Evolutionary conservation across 2,797 vertebrate genomes (phyloP), one percentile per base, ranked within the genome.

Genomic region (Danio tinwini): DNA sequence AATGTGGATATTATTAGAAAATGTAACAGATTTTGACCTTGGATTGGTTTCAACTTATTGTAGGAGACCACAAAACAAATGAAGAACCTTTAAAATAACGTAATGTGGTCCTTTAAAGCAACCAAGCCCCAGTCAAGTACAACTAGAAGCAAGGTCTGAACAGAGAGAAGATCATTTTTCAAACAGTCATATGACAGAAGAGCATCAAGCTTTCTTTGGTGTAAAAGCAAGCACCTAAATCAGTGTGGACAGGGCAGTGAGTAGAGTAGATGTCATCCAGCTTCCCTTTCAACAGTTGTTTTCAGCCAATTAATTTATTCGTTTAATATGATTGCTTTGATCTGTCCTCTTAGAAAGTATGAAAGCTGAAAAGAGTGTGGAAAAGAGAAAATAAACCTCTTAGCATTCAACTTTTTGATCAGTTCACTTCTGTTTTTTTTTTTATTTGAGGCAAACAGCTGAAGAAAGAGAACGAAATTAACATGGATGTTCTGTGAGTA

Each of bases 281-380:
- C 45, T 65, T 67, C 3, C 56, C 59, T 68, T 84, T 64, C 44
- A 61, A 63, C 68, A 72, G 49, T 40, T 81, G 39, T 72, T 49
- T 75, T 76, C 81, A 86, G 85, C 72, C 82, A 65, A 70, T 72
- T 88, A 44, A 85, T 81, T 81, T 88, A 85, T 88, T 88, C 37
- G 55, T 76, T 82, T 82, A 80, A 40, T 84, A 82, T 82, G 69
- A 56, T 37, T 14, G 3, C 87, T 89, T 88, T 90, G 83, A 88
- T 90, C 68, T 19, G 70, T 83, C 29, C 29, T 29, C 29, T 29
- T 74, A 86, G 78, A 83, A 76, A 58, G 74, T 70, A 64, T 42
- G 56, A 52, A 84, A 73, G 81, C 29, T 29, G 29, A 29, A 29
- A 29, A n/a, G n/a, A n/a, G n/a, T n/a, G n/a, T n/a, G 3, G 29